A percentile compares a stretch with the other conserved stretches of the same genome.
These are phyloP conservation scores for Trachelus iudaicus DNA, from an alignment of 2,888 invertebrate species.

Conservation along the genomic window DNA sequence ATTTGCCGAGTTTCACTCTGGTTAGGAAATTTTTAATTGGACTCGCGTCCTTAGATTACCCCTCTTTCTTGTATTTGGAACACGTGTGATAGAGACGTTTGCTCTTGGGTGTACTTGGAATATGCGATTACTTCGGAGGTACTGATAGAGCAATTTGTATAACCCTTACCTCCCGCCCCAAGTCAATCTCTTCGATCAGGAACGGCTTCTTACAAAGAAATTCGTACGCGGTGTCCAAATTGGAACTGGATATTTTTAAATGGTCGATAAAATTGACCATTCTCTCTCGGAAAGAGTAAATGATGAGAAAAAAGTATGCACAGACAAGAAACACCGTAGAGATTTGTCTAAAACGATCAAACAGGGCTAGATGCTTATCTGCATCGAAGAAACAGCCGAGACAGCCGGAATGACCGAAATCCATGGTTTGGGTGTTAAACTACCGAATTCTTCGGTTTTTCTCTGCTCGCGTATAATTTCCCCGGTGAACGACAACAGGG, in stretches of 20 bases:
- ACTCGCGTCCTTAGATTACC: not conserved
- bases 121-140: not conserved
- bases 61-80: not conserved
- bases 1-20: not conserved
- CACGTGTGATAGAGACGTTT: not conserved
- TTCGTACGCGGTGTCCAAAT: not conserved
- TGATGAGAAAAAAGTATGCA: not conserved
- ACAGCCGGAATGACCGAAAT: conserved; percentile 9
- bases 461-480: not conserved
- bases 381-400: conserved; percentile 10
- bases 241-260: not conserved
- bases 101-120: not conserved
- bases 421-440: not conserved
- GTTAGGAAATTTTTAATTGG: not conserved
- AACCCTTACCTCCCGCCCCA: not conserved
- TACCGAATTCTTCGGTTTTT: not conserved
- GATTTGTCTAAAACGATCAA: conserved; percentile 22
- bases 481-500: not conserved
- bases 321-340: conserved; percentile 2
- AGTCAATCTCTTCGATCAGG: not conserved
- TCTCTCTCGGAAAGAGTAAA: not conserved
- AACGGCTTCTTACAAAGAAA: not conserved
- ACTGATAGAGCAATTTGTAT: not conserved
- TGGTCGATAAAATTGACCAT: not conserved
- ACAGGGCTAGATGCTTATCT: conserved; percentile 15